A percentile compares a stretch with the other conserved stretches of the same genome.
These are phyloP conservation scores for Caenorhabditis briggsae DNA, from an alignment of 1,140 invertebrate genomes.

Conservation along the genomic window DNA sequence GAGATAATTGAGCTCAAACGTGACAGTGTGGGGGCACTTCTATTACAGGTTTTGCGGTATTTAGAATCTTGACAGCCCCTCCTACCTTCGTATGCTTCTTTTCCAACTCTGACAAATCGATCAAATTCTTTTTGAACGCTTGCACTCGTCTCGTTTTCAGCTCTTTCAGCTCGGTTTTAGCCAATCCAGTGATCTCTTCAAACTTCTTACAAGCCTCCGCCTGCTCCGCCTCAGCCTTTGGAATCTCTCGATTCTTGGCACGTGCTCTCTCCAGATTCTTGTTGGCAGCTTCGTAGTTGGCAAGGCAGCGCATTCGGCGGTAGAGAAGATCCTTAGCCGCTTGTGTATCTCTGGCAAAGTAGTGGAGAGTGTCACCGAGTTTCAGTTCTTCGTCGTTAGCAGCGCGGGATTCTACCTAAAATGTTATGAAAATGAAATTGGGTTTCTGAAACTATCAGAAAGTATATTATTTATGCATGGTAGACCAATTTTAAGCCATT, in stretches of 20 bases:
- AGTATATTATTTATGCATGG: too few relatives aligned
- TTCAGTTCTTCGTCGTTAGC: conserved; percentile 98
- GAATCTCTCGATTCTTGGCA: conserved; percentile 95
- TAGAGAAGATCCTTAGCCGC: conserved; percentile 95
- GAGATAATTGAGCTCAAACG: too few relatives aligned
- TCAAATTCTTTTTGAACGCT: conserved; percentile 94
- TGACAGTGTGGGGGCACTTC: too few relatives aligned
- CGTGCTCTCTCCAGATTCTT: conserved; percentile 94
- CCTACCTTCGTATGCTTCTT: conserved; percentile 84
- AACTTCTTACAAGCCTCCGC: conserved; percentile 93
- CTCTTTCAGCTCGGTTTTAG: conserved; percentile 87
- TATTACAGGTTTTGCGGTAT: too few relatives aligned
- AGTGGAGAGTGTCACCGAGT: conserved; percentile 93
- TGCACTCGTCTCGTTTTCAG: conserved; percentile 91
- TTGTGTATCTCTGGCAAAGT: conserved; percentile 95
- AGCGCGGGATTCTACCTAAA: conserved; percentile 86
- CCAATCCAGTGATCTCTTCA: conserved; percentile 93
- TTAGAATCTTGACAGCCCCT: too few relatives aligned
- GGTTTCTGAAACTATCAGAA: too few relatives aligned
- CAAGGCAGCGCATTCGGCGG: conserved; percentile 87
- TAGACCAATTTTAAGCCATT: too few relatives aligned
- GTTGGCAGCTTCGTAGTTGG: conserved; percentile 95
- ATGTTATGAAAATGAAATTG: conserved; percentile 19
- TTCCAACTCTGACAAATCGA: conserved; percentile 95
- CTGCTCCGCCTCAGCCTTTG: conserved; percentile 87